These are phyloP conservation scores for Hydropsyche tenuis DNA, from an alignment of 1,140 invertebrate genomes.

Conservation along the genomic window DNA sequence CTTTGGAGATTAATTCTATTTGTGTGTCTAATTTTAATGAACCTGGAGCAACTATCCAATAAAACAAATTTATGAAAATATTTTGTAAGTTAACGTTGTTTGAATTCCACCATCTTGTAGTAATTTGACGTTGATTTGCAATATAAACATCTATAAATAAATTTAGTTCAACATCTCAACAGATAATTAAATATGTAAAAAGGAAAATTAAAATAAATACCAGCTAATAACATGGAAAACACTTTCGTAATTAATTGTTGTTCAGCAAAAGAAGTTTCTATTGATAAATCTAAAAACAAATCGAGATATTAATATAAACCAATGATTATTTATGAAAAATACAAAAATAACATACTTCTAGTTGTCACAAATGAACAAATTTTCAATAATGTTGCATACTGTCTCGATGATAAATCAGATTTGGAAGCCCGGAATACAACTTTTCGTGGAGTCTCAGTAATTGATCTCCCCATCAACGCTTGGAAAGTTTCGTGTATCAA, in stretches of 20 bases:
- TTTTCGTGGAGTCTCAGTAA: too few species aligned
- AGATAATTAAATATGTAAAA: too few species aligned
- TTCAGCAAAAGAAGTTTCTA: not conserved
- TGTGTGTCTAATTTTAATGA: conserved; percentile 45
- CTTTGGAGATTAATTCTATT: conserved; percentile 26
- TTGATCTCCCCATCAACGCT: too few species aligned
- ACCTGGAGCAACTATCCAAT: conserved; percentile 54
- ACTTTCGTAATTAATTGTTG: not conserved
- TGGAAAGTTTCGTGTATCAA: too few species aligned
- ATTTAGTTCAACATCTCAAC: not conserved
- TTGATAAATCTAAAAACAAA: not conserved
- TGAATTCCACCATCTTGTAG: conserved; percentile 50
- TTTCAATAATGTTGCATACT: not conserved
- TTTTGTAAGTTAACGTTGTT: conserved; percentile 51
- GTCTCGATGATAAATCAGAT: not conserved
- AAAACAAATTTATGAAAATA: conserved; percentile 54
- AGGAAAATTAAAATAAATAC: not conserved
- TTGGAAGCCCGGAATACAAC: too few species aligned
- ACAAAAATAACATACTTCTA: not conserved
- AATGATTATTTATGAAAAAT: not conserved
- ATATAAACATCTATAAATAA: not conserved
- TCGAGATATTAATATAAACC: not conserved
- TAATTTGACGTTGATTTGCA: conserved; percentile 3
- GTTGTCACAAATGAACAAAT: not conserved
- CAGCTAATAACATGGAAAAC: not conserved